Evolutionary conservation across 2,888 invertebrate genomes (phyloP), one percentile per base, ranked within the genome.

Genomic region (Drosophila maculinotata): DNA sequence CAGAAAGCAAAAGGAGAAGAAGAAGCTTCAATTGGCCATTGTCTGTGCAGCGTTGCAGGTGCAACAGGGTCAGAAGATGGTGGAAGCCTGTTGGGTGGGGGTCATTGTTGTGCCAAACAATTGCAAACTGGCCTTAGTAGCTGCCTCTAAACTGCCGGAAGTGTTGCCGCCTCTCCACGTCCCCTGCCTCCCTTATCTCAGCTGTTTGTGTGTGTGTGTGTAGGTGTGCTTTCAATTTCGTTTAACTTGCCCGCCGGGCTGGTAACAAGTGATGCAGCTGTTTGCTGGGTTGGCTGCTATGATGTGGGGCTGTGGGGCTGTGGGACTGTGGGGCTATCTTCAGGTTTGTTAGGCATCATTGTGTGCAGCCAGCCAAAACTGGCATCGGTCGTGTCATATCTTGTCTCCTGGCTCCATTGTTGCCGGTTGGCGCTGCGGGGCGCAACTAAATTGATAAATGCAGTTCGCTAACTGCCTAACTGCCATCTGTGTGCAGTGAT

Each of bases 391-490:
- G 73, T 81, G 83, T 83, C 86, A 76, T 79, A 59, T 76, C 80
- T 58, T 67, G 65, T 69, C 77, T 53, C 77, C 42, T 65, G 73
- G 60, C 69, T 68, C 63, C 64, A 65, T 82, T 83, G 86, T 72
- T 83, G 78, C 26, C 71, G 41, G 52, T 68, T 79, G 62, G 62
- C 52, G 81, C 81, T 77, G 65, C 68, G 65, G 80, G 86, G 84
- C 63, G 59, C 63, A 71, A 69, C 69, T 71, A 80, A 82, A 82
- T 82, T 82, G 86, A 86, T 86, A 82, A 82, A 83, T 82, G 84
- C 77, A 73, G 63, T 75, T 69, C 42, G 63, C 52, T 47, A 35
- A 63, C 26, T 28, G 35, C 45, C 31, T 28, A n/a, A 56, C 52
- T 52, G 52, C 33, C 25, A 10, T 25, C 41, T 53, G 42, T 67